Evolutionary conservation across 2,113 vertebrate genomes (phyloP).

Genomic region (Pantherophis guttatus): DNA sequence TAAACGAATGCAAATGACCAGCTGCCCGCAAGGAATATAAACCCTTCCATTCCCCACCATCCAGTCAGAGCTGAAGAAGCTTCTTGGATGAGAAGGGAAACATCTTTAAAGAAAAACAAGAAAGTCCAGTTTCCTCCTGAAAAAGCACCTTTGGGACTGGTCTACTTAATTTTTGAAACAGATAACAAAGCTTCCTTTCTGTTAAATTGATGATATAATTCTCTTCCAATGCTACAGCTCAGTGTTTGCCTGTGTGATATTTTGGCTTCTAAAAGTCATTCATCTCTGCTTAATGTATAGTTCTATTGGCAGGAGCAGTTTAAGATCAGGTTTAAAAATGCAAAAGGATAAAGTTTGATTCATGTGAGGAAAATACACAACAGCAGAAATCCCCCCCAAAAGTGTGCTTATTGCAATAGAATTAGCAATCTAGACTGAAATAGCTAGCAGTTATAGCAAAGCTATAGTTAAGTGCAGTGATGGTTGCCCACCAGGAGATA

Average conservation of each 20-base stretch:
- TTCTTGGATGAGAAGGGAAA: too few relatives aligned
- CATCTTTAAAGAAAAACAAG: too few relatives aligned
- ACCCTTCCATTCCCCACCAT: too few relatives aligned
- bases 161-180: not conserved
- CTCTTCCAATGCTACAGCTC: not conserved
- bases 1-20: too few relatives aligned
- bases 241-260: not conserved
- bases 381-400: not conserved
- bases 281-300: not conserved
- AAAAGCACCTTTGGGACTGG: too few relatives aligned
- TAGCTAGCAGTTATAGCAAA: accelerated
- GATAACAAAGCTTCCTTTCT: not conserved
- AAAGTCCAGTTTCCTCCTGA: too few relatives aligned
- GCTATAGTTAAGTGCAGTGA: slow-evolving; percentile 5
- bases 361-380: not conserved
- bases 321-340: not conserved
- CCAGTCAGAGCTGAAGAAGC: too few relatives aligned
- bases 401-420: slow-evolving; percentile 11
- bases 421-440: slow-evolving; percentile 21
- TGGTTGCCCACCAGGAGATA: not conserved
- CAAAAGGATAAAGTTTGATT: slow-evolving; percentile 6
- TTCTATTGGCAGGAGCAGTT: not conserved
- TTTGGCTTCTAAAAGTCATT: not conserved
- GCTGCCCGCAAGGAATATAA: too few relatives aligned
- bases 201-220: not conserved